Evolutionary conservation across 1,140 invertebrate genomes (phyloP).

Genomic region (Drosophila grimshawi): DNA sequence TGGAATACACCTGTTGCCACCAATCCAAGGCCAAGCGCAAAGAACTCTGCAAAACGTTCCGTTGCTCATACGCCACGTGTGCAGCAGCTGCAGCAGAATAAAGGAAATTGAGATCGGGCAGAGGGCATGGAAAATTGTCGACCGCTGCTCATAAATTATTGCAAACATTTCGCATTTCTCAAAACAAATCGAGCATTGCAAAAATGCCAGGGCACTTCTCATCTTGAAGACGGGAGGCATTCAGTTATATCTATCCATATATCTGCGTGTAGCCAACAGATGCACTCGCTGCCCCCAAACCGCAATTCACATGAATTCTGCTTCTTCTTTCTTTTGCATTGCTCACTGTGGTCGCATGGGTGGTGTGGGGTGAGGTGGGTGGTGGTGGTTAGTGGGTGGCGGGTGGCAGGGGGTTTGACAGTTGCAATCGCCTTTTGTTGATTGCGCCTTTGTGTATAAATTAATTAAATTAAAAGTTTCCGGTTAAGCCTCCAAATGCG

Average conservation of each 20-base stretch:
- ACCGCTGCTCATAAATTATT: slow-evolving; percentile 57
- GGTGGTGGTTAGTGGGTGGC: too few relatives aligned
- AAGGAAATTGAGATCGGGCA: slow-evolving; percentile 13
- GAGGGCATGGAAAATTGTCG: slow-evolving; percentile 9
- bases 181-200: slow-evolving; percentile 54
- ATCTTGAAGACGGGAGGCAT: slow-evolving; percentile 40
- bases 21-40: slow-evolving; percentile 31
- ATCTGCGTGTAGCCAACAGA: slow-evolving; percentile 46
- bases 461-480: slow-evolving; percentile 84
- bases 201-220: slow-evolving; percentile 28
- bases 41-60: slow-evolving; percentile 6
- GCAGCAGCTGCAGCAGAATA: slow-evolving; percentile 23
- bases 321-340: neutral
- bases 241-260: slow-evolving; percentile 40
- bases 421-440: slow-evolving; percentile 64
- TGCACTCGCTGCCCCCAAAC: slow-evolving; percentile 60
- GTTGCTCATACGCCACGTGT: slow-evolving; percentile 34
- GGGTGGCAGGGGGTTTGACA: neutral
- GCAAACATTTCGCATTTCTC: slow-evolving; percentile 49
- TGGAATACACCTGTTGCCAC: slow-evolving; percentile 57
- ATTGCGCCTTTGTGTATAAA: slow-evolving; percentile 83
- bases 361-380: neutral
- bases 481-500: slow-evolving; percentile 80
- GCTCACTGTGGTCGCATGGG: slow-evolving; percentile 7
- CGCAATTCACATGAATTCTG: slow-evolving; percentile 62